phyloP scores from a whole-genome alignment of 2,888 invertebrate genomes.

The Drosophila paranaensis region DNA sequence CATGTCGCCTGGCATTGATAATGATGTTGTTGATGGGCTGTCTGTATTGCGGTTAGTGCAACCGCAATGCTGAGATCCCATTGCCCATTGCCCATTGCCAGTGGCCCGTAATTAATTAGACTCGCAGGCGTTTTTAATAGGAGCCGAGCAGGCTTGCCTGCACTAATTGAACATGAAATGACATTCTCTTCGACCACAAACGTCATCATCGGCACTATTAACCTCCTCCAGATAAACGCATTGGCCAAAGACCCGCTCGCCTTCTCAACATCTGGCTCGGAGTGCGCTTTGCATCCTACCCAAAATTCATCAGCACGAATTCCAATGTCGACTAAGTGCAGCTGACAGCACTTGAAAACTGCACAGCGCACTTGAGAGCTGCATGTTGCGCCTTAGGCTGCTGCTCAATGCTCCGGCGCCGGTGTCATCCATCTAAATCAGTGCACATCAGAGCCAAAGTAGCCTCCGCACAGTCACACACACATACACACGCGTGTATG shows the following conservation, averaged over 20 bases:
- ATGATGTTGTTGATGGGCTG: constrained; percentile 45
- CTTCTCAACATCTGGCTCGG: too few relatives aligned
- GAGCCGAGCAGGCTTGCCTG: constrained; percentile 44
- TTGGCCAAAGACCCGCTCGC: constrained; percentile 16
- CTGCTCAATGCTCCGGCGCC: constrained; percentile 27
- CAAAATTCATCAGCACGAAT: constrained; percentile 62
- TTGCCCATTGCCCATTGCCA: constrained; percentile 15
- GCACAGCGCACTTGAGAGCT: constrained; percentile 50
- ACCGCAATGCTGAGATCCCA: constrained; percentile 34
- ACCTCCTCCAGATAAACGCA: constrained; percentile 34
- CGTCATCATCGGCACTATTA: constrained; percentile 20
- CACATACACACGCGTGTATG: neutral
- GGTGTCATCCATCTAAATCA: constrained; percentile 66
- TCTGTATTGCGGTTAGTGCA: neutral
- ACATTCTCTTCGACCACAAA: constrained; percentile 35
- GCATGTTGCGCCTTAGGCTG: constrained; percentile 61
- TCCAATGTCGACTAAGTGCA: constrained; percentile 66
- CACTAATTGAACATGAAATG: constrained; percentile 80
- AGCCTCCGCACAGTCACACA: constrained; percentile 26
- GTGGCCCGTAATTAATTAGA: constrained; percentile 75
- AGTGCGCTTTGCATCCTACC: constrained; percentile 26
- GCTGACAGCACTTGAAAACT: constrained; percentile 72
- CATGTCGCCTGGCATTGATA: constrained; percentile 44
- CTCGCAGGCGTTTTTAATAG: constrained; percentile 76
- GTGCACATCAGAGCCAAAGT: constrained; percentile 38